phyloP scores from a whole-genome alignment of 2,888 invertebrate genomes.

The Polymixis flavicincta region DNA sequence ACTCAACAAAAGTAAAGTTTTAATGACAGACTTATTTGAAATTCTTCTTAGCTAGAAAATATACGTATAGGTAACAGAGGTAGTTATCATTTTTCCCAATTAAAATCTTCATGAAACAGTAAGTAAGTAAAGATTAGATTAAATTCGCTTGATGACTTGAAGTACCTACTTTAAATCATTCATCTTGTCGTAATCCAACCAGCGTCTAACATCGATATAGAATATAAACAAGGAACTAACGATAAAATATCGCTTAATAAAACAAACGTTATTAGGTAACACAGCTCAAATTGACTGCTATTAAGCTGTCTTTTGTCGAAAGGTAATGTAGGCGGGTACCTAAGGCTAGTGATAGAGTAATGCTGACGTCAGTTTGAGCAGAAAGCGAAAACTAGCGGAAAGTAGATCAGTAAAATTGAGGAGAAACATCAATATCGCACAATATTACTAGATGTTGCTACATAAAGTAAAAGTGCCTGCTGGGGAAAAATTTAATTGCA shows the following conservation, averaged over 20 bases:
- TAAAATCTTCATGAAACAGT: constrained; percentile 2
- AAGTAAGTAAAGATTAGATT: not conserved
- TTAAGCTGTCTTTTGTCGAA: constrained; percentile 69
- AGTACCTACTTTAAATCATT: not conserved
- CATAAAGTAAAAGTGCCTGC: not conserved
- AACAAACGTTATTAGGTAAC: constrained; percentile 64
- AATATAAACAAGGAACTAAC: constrained; percentile 31
- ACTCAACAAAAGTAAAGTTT: constrained; percentile 40
- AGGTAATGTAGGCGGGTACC: constrained; percentile 65
- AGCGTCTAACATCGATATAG: not conserved
- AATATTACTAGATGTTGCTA: not conserved
- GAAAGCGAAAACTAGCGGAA: not conserved
- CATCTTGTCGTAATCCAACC: not conserved
- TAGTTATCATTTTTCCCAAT: constrained; percentile 4
- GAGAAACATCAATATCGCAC: not conserved
- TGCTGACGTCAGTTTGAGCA: not conserved
- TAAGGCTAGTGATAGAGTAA: constrained; percentile 10
- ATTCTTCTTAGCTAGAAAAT: constrained; percentile 6
- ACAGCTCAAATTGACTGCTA: constrained; percentile 69
- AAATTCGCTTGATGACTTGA: not conserved
- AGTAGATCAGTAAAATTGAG: not conserved
- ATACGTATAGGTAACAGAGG: not conserved
- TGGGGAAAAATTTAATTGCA: not conserved
- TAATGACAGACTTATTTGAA: constrained; percentile 31
- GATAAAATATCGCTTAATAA: constrained; percentile 64